A percentile compares a stretch with the other conserved stretches of the same genome.
Conservation (phyloP, 2,113 vertebrate species). For the Seriola dumerili region DNA sequence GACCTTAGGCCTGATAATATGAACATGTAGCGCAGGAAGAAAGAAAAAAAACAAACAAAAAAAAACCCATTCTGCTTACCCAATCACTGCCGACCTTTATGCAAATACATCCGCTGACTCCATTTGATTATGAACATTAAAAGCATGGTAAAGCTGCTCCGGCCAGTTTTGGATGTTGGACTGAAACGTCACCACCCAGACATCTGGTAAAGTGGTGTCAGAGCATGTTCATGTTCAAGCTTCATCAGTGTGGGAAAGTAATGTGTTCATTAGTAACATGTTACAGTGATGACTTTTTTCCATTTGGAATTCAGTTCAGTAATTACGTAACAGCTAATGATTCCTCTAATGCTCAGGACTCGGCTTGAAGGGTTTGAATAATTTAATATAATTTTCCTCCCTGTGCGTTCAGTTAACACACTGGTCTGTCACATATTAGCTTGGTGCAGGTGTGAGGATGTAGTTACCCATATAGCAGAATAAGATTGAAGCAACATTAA, state of each 20-base stretch:
- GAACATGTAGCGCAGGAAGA: slow-evolving; percentile 61
- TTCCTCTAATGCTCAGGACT: not conserved
- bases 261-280: not conserved
- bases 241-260: not conserved
- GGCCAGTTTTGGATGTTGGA: not conserved
- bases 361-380: not conserved
- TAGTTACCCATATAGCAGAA: too few relatives aligned
- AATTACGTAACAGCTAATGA: not conserved
- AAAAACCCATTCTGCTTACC: slow-evolving; percentile 27
- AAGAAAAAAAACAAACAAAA: slow-evolving; percentile 43
- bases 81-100: slow-evolving; percentile 44
- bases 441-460: not conserved
- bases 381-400: not conserved
- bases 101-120: slow-evolving; percentile 51
- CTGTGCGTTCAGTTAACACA: not conserved
- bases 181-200: not conserved
- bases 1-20: slow-evolving; percentile 69
- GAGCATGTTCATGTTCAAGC: not conserved
- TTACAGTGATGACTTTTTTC: too few relatives aligned
- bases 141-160: slow-evolving; percentile 24
- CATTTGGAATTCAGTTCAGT: too few relatives aligned
- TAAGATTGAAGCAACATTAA: too few relatives aligned
- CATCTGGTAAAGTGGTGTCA: not conserved
- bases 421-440: not conserved
- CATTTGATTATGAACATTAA: slow-evolving; percentile 51